Percentiles rank a stretch among this genome's conserved stretches.
Evolutionary conservation across 2,113 vertebrate species (phyloP).

Genomic region (Cyrtonyx montezumae): DNA sequence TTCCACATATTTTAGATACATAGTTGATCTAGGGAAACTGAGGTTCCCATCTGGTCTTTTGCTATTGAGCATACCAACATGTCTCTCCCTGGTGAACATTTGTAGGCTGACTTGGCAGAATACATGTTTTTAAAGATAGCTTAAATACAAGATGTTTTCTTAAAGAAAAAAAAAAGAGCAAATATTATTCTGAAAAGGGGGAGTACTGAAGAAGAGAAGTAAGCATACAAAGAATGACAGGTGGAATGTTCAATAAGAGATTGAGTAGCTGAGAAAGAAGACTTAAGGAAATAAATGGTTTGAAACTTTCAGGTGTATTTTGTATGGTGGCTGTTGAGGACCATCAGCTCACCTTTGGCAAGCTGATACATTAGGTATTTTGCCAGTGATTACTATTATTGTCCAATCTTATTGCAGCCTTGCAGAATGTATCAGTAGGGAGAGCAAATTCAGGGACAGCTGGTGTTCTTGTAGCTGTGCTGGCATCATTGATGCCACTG

Average conservation of each 20-base stretch:
- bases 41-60: background rate
- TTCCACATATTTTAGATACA: background rate
- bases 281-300: background rate
- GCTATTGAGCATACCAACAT: background rate
- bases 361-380: background rate
- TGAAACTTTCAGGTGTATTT: background rate
- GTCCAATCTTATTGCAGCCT: background rate
- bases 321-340: background rate
- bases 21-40: background rate
- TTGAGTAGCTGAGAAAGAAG: background rate
- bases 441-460: background rate
- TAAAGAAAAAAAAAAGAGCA: background rate
- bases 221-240: background rate
- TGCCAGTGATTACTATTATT: background rate
- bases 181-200: background rate
- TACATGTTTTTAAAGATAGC: background rate
- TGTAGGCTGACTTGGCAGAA: background rate
- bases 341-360: background rate
- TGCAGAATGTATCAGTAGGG: background rate
- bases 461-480: background rate
- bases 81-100: constrained; percentile 1
- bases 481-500: background rate
- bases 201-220: background rate
- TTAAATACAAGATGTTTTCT: background rate
- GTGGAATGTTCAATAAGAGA: background rate